Base-by-base conservation (phyloP, 30 jellyfish, hydroid and myxozoan genomes). In the Pseudorhiza aurosa region DNA sequence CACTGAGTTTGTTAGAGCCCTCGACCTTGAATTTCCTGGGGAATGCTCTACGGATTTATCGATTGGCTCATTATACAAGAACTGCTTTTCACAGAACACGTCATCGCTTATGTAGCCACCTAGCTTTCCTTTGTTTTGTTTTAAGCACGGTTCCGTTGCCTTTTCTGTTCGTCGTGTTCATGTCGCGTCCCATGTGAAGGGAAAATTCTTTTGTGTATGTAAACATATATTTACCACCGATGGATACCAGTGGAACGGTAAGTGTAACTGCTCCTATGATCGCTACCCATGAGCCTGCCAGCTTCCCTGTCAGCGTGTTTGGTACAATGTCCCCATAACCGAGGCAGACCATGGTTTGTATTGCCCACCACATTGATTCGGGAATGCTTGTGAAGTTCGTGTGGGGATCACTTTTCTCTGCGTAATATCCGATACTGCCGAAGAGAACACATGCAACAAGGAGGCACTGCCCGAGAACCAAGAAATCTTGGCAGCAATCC, bases 341-440 rank as follows among this genome's bases (percentile, higher is more conserved):
- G 11, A 89, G 68, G 24, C 86, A 60, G 25, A 82, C 77, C 68
- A 89, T 80, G 7, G 97, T 89, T 70, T 89, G 97, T 11, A 89
- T 35, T 4, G 97, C 97, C 97, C 97, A 89, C 97, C 97, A 89
- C 93, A 89, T 77, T 19, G 97, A 82, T 84, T 72, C 78, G 42
- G 97, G 97, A 1, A 89, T 80, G 65, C 97, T 89, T 31, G 83
- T 80, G 24, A 89, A 65, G 30, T 75, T 68, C 2, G 95, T 72
- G 55, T 56, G 37, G n/a, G 83, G 67, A 14, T 30, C 35, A 12
- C 63, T 57, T 21, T 27, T 24, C 56, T 89, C 97, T 12, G 88
- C 85, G 58, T 50, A 89, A 67, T 81, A 89, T 31, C 79, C 67
- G 12, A 69, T n/a, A 42, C 95, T 75, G 4, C 82, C 97, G 33